A percentile compares a stretch with the other conserved stretches of the same genome.
These are phyloP conservation scores for Chondrilla cf. caribensis DNA, from an alignment of 37 sponge, comb jelly and placozoan species.

Conservation along the genomic window DNA sequence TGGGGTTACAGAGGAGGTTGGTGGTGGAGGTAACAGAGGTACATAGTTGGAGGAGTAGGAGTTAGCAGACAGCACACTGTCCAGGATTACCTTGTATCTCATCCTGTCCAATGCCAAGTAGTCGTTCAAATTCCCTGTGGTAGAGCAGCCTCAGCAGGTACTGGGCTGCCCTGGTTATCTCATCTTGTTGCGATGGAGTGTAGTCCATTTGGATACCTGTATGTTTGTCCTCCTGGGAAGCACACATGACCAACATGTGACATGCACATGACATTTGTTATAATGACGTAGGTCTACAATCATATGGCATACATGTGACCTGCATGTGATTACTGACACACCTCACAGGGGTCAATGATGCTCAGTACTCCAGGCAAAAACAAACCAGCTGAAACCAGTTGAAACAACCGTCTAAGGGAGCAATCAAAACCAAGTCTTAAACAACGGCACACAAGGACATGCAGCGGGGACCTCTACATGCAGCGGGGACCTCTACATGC, in stretches of 20 bases:
- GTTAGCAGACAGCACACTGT: too few species aligned
- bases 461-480: too few species aligned
- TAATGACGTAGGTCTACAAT: not conserved
- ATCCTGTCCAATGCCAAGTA: too few species aligned
- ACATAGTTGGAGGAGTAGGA: too few species aligned
- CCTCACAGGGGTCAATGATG: constrained; percentile 93
- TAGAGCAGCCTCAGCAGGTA: constrained; percentile 76
- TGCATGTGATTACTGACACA: not conserved
- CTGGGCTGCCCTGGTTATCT: constrained; percentile 81
- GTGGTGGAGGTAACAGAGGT: too few species aligned
- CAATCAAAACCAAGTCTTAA: not conserved
- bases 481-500: too few species aligned
- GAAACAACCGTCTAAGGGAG: constrained; percentile 52
- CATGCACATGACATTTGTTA: not conserved
- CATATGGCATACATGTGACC: not conserved
- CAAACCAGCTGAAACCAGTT: constrained; percentile 82
- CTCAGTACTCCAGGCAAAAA: constrained; percentile 88
- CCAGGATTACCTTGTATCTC: too few species aligned
- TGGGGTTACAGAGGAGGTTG: too few species aligned
- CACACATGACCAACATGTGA: not conserved
- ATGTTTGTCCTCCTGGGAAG: constrained; percentile 46
- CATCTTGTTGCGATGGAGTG: constrained; percentile 59
- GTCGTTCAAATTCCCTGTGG: constrained; percentile 77
- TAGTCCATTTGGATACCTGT: constrained; percentile 59
- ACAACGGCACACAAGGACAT: too few species aligned